Percentiles rank a stretch among this genome's conserved stretches.
These are phyloP conservation scores for Acrossocheilus wenchowensis DNA, from an alignment of 2,797 vertebrate species.

Conservation along the genomic window DNA sequence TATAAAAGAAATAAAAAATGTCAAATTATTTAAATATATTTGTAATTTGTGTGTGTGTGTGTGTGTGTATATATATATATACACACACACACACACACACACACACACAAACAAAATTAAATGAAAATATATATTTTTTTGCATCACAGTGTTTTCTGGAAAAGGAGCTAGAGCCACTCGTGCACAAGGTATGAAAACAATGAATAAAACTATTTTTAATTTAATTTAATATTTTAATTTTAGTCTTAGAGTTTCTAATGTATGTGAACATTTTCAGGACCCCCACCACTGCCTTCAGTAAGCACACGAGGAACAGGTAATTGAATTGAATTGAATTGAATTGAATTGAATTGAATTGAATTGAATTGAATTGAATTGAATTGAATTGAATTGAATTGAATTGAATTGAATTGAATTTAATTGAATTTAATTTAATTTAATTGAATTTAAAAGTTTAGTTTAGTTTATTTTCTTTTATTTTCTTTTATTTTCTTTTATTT, in stretches of 20 bases:
- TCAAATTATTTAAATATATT: background rate
- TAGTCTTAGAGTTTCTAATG: slow-evolving; percentile 27
- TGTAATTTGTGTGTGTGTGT: too few relatives aligned
- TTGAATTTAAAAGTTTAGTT: too few relatives aligned
- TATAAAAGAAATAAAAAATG: too few relatives aligned
- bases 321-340: too few relatives aligned
- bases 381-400: too few relatives aligned
- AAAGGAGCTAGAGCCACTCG: slow-evolving; percentile 68
- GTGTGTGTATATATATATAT: too few relatives aligned
- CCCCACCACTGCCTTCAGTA: slow-evolving; percentile 62
- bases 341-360: too few relatives aligned
- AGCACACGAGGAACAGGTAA: slow-evolving; percentile 66
- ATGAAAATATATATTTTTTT: background rate
- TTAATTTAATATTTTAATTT: background rate
- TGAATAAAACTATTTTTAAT: background rate
- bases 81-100: too few relatives aligned
- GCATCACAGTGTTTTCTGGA: slow-evolving; percentile 75
- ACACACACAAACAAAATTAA: too few relatives aligned
- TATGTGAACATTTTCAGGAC: slow-evolving; percentile 58
- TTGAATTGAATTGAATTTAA: too few relatives aligned
- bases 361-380: too few relatives aligned
- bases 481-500: background rate
- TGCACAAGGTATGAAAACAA: slow-evolving; percentile 59
- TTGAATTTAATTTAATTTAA: too few relatives aligned
- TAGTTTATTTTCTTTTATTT: background rate